Evolutionary conservation across 2,797 vertebrate species (phyloP), one percentile per base, ranked within the genome.

Genomic region (Enteromius viviparus): DNA sequence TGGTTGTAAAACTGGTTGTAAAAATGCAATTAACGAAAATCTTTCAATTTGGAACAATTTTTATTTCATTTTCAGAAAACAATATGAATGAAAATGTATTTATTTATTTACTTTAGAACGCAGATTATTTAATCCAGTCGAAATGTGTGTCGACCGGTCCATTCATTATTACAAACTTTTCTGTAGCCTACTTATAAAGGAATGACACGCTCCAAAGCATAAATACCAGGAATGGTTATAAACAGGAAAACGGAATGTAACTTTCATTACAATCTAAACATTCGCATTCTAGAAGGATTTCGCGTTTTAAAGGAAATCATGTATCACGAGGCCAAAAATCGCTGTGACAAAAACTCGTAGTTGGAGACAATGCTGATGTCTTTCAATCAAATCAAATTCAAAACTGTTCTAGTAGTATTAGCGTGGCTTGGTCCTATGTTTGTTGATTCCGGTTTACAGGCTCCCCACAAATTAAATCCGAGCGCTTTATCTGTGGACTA

Each of bases 401-500:
- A 78, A 74, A 84, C 70, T 34, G 58, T 79, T 72, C 64, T 37
- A 70, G 81, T 17, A 76, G 47, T 75, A 47, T 84, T 78, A 79
- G 71, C 69, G 68, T 75, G 10, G 76, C 23, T 89, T 82, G 60
- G 81, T 81, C 71, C 68, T 82, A 80, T 87, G 68, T 90, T 85
- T 90, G 87, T 89, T 91, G 88, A 90, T 88, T 85, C 71, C 70
- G n/a, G 89, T 91, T 91, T 92, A 77, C 81, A 88, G 89, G 84
- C 89, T 92, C 87, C 82, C 86, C 90, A 90, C 86, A 87, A 88
- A 89, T 93, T 92, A 94, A 94, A 94, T 93, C 93, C 92, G 86
- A 87, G 87, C 88, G 84, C 81, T 93, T 93, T 92, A 92, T 92
- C 90, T 92, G 87, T 85, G 85, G 76, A 87, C 81, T 91, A 94